A percentile compares a stretch with the other conserved stretches of the same genome.
These are phyloP conservation scores for Rhorus exstirpatorius DNA, from an alignment of 2,888 invertebrate genomes.

Conservation along the genomic window DNA sequence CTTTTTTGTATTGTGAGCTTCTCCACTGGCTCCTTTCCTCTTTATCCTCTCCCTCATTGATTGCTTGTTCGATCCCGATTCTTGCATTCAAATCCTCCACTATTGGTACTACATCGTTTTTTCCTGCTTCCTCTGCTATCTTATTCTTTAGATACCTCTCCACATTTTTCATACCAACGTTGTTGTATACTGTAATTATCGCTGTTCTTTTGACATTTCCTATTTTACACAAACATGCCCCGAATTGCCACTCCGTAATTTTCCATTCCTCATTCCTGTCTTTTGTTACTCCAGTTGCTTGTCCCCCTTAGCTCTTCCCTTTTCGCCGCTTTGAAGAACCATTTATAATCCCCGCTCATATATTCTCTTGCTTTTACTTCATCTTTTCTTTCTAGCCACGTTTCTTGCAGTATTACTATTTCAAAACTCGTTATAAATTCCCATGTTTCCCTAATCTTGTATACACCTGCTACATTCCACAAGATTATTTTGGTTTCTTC, in stretches of 20 bases:
- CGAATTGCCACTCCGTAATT: neutral
- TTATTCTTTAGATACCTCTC: neutral
- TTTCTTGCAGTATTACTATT: neutral
- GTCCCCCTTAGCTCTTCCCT: neutral
- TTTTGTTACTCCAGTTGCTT: too few relatives aligned
- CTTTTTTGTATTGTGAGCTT: constrained; percentile 16
- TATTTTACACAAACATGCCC: neutral
- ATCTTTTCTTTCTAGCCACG: too few relatives aligned
- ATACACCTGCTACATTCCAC: neutral
- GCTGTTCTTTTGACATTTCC: too few relatives aligned
- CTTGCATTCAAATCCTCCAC: neutral
- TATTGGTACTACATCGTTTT: constrained; percentile 5
- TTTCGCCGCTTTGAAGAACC: neutral
- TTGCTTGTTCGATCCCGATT: neutral
- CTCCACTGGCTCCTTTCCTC: too few relatives aligned
- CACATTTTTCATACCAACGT: neutral
- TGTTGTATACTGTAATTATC: constrained; percentile 18
- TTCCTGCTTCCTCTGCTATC: neutral
- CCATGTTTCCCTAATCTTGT: neutral
- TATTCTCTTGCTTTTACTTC: too few relatives aligned
- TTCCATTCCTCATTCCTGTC: neutral
- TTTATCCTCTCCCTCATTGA: too few relatives aligned
- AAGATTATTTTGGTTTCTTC: neutral
- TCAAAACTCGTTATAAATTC: neutral
- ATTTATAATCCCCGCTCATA: neutral